These are phyloP conservation scores for Calameuta pallipes DNA, from an alignment of 2,888 invertebrate genomes.

Conservation along the genomic window DNA sequence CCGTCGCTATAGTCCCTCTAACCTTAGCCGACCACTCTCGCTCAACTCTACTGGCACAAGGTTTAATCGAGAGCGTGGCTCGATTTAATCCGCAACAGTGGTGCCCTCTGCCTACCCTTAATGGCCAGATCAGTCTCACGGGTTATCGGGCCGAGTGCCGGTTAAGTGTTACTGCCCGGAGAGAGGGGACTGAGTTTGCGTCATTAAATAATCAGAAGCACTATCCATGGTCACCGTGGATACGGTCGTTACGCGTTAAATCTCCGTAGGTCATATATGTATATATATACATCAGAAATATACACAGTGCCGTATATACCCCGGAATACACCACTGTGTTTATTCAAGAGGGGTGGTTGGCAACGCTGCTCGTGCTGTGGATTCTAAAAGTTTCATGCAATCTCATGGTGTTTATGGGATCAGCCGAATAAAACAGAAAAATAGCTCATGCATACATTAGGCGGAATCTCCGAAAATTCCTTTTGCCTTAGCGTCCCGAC, in stretches of 20 bases:
- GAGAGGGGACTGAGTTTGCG: slow-evolving; percentile 10
- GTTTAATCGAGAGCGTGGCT: not conserved
- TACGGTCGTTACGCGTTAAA: slow-evolving; percentile 17
- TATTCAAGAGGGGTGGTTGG: not conserved
- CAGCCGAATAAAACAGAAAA: slow-evolving; percentile 23
- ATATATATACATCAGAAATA: not conserved
- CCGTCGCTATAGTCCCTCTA: not conserved
- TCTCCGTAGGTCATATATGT: slow-evolving; percentile 2
- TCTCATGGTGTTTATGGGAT: slow-evolving; percentile 26
- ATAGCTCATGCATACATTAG: slow-evolving; percentile 23
- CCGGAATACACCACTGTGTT: not conserved
- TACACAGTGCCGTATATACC: not conserved
- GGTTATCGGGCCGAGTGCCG: not conserved
- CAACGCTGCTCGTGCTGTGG: slow-evolving; percentile 1
- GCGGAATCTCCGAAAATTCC: slow-evolving; percentile 11
- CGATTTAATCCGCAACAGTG: not conserved
- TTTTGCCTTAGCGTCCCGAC: not conserved
- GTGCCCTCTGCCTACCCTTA: not conserved
- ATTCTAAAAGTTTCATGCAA: slow-evolving; percentile 23
- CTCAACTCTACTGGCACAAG: not conserved
- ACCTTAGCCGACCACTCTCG: not conserved
- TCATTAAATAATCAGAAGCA: slow-evolving; percentile 23
- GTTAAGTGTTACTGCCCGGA: not conserved
- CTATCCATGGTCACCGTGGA: slow-evolving; percentile 19
- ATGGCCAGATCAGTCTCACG: not conserved